These are phyloP conservation scores for Synergus gifuensis DNA, from an alignment of 2,888 invertebrate genomes.

Conservation along the genomic window DNA sequence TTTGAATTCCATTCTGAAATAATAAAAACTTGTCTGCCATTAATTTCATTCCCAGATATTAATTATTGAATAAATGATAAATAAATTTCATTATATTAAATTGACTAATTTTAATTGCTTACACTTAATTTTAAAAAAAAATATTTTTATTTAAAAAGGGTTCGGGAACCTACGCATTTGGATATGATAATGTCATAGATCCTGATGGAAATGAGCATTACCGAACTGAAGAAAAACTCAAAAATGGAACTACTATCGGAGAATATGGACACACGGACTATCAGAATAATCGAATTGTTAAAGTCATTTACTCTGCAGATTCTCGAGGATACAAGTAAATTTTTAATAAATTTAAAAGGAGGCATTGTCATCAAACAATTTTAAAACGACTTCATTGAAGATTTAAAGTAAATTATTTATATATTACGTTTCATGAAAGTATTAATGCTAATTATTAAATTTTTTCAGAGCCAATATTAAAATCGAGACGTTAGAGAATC, in stretches of 20 bases:
- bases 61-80: neutral
- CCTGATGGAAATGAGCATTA: conserved; percentile 84
- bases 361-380: neutral
- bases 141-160: conserved; percentile 71
- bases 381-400: no score
- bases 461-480: neutral
- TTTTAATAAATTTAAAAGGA: neutral
- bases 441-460: neutral
- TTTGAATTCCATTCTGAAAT: neutral
- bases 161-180: conserved; percentile 85
- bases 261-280: conserved; percentile 82
- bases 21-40: neutral
- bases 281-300: conserved; percentile 46
- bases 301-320: conserved; percentile 53
- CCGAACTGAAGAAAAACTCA: conserved; percentile 84
- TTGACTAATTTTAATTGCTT: no score
- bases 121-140: neutral
- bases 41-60: neutral
- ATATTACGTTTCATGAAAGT: neutral
- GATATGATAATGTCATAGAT: conserved; percentile 84
- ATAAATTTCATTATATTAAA: no score
- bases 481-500: neutral
- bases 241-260: conserved; percentile 86
- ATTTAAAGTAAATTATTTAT: neutral
- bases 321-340: conserved; percentile 55